Evolutionary conservation across 2,888 invertebrate genomes (phyloP).

Genomic region (Drosophila leonis): DNA sequence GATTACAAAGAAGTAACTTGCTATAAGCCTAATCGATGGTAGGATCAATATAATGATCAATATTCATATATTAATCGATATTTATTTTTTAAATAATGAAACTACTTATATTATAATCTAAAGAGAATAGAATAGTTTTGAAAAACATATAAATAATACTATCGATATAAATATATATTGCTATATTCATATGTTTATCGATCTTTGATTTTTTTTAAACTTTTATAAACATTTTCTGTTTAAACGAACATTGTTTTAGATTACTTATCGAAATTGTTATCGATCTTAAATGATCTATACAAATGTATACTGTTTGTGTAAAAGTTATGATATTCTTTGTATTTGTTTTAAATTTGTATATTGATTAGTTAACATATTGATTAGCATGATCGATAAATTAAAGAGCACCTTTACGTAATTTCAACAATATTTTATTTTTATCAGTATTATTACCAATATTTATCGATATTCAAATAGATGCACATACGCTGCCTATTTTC

Average conservation of each 20-base stretch:
- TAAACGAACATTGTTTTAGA: not conserved
- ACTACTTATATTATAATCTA: too few species aligned
- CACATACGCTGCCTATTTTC: too few species aligned
- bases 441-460: not conserved
- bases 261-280: not conserved
- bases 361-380: too few species aligned
- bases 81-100: too few species aligned
- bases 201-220: too few species aligned
- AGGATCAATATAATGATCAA: not conserved
- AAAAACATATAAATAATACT: too few species aligned
- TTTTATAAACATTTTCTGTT: too few species aligned
- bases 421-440: too few species aligned
- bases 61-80: not conserved
- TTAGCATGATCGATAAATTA: not conserved
- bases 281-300: not conserved
- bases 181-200: not conserved
- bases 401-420: not conserved
- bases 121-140: too few species aligned
- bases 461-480: not conserved
- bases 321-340: too few species aligned
- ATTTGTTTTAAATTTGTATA: too few species aligned
- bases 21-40: not conserved
- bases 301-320: not conserved
- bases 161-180: too few species aligned
- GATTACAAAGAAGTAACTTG: not conserved